Base-by-base conservation (phyloP, 2,797 vertebrate genomes). In the Hybognathus amarus region DNA sequence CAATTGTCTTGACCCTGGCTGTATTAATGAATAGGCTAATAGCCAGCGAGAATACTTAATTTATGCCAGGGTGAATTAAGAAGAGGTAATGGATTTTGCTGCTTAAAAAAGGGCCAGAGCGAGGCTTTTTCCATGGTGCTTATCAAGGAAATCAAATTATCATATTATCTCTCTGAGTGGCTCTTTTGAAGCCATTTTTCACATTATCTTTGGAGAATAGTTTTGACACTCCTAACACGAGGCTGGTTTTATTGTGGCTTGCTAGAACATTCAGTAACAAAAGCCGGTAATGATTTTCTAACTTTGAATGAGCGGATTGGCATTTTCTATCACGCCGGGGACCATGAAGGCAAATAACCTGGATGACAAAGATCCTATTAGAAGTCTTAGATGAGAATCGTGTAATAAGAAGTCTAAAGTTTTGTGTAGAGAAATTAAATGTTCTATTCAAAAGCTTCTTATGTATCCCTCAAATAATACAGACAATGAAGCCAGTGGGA, bases 1-100 rank as follows among this genome's bases (percentile, higher is more conserved):
- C 93, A 94, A 92, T 94, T 93, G 93, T 94, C 93, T 93, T 95
- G 95, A 95, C 94, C 94, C 91, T 88, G 88, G 89, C 90, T 84
- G 78, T 95, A 95, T 95, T 95, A 95, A 95, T 94, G 94, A 94
- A 93, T 91, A 91, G 93, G 93, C 93, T 95, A 95, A 95, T 95
- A 93, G 94, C 93, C 93, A 93, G 93, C 91, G 94, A 93, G 94
- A 94, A 94, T 93, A 91, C 92, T 94, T 95, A 94, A 95, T 95
- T 95, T 95, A 94, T 95, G 94, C 93, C 92, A 92, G 92, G 92
- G 85, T 94, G 93, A 95, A 95, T 95, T 95, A 94, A 93, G 93
- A 93, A 93, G 88, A 95, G 93, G 92, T 95, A 95, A 95, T 95
- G 94, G 94, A 94, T 95, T 95, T 94, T 92, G 92, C 93, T 93